Conservation (phyloP, 2,797 vertebrate genomes). For the Schizopygopsis pylzovi region DNA sequence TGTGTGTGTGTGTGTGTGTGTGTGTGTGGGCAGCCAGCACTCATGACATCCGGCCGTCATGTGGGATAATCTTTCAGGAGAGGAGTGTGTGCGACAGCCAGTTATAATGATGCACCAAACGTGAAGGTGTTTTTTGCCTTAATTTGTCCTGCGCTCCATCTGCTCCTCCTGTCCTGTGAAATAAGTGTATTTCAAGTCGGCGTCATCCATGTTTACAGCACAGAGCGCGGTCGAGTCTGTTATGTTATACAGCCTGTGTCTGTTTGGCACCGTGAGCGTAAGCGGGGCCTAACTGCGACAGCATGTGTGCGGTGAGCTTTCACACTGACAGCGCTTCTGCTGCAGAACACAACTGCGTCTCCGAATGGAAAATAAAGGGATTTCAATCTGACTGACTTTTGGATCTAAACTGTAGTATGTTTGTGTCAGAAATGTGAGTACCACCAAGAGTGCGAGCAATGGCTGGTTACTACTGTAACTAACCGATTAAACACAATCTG, state of each 20-base stretch:
- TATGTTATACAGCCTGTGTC: slow-evolving; percentile 1
- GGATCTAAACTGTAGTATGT: background rate
- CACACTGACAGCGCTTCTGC: background rate
- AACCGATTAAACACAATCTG: background rate
- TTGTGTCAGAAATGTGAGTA: slow-evolving; percentile 5
- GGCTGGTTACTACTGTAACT: background rate
- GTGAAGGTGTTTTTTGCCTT: slow-evolving; percentile 13
- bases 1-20: slow-evolving; percentile 51
- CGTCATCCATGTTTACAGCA: slow-evolving; percentile 11
- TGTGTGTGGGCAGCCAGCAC: no score
- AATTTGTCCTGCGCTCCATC: slow-evolving; percentile 25
- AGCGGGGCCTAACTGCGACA: background rate
- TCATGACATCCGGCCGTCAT: no score
- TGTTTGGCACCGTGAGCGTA: background rate
- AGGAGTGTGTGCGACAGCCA: slow-evolving; percentile 47
- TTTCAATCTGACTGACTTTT: slow-evolving; percentile 2
- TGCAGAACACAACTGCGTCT: background rate
- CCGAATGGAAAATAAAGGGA: background rate
- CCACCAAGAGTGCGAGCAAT: background rate
- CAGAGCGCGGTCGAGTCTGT: background rate
- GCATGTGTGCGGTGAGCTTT: background rate
- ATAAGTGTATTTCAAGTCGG: slow-evolving; percentile 13
- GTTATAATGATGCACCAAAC: slow-evolving; percentile 61
- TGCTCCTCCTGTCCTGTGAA: slow-evolving; percentile 8
- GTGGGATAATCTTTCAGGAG: no score